phyloP scores from a whole-genome alignment of 2,113 vertebrate genomes.

The Zosterops japonicus region DNA sequence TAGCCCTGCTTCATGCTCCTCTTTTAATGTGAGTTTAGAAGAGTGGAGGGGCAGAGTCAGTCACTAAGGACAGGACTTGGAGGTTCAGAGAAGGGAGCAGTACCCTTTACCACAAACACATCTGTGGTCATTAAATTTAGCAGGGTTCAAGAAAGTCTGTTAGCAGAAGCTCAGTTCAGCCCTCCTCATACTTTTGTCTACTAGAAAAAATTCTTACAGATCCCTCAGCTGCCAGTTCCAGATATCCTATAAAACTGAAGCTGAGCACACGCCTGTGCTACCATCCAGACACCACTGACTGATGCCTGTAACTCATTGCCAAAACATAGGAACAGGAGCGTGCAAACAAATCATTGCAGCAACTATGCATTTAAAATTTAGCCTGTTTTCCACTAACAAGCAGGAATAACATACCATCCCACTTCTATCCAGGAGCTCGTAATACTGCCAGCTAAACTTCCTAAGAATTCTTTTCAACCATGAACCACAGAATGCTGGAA shows the following conservation, averaged over 20 bases:
- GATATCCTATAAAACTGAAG: background rate
- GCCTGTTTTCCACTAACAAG: background rate
- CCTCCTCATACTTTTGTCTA: background rate
- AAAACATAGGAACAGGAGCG: background rate
- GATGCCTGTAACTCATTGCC: background rate
- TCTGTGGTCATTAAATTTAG: constrained; percentile 8
- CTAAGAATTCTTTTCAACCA: background rate
- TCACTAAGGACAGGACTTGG: background rate
- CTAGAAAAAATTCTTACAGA: background rate
- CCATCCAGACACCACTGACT: background rate
- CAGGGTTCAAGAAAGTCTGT: background rate
- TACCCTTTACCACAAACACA: background rate
- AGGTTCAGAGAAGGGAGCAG: background rate
- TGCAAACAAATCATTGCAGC: background rate
- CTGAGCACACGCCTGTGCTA: background rate
- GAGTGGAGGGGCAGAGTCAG: background rate
- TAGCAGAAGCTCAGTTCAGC: background rate
- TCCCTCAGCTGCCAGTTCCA: background rate
- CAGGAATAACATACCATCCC: background rate
- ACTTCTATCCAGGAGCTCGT: background rate
- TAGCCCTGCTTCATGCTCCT: background rate
- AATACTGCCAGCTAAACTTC: background rate
- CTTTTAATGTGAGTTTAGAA: background rate
- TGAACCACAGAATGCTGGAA: background rate
- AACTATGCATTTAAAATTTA: background rate